Conservation (phyloP, 2,888 invertebrate genomes). For the Hipparchia semele region DNA sequence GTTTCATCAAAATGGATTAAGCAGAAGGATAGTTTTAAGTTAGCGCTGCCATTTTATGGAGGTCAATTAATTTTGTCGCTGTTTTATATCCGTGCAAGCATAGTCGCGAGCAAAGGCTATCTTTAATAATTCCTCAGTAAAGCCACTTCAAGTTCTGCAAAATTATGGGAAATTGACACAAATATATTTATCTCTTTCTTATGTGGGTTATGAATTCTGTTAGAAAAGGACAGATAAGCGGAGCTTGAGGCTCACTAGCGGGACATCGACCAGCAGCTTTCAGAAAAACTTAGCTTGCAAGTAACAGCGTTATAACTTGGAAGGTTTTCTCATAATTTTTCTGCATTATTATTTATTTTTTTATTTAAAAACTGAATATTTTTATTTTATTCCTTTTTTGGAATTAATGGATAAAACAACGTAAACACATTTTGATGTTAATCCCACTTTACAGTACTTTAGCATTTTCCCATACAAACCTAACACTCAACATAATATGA, state of each 20-base stretch:
- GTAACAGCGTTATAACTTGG: constrained; percentile 60
- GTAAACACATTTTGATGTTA: not conserved
- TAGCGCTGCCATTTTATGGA: not conserved
- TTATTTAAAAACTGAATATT: not conserved
- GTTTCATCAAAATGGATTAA: not conserved
- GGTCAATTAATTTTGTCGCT: not conserved
- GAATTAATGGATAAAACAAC: no score
- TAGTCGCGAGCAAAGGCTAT: not conserved
- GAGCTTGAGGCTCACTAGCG: constrained; percentile 75
- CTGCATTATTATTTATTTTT: constrained; percentile 23
- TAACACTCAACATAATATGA: not conserved
- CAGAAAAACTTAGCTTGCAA: constrained; percentile 71
- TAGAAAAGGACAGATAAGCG: constrained; percentile 58
- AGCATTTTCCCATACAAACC: not conserved
- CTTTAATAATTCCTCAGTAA: constrained; percentile 69
- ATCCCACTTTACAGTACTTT: not conserved
- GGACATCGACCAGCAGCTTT: constrained; percentile 83
- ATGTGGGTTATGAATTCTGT: constrained; percentile 50
- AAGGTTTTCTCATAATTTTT: constrained; percentile 31
- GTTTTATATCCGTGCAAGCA: not conserved
- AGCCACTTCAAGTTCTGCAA: constrained; percentile 76
- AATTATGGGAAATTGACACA: constrained; percentile 52
- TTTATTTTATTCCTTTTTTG: no score
- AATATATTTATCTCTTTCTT: constrained; percentile 57
- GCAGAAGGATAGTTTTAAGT: not conserved